phyloP scores from a whole-genome alignment of 2,113 vertebrate species.

The Cygnus buccinator region DNA sequence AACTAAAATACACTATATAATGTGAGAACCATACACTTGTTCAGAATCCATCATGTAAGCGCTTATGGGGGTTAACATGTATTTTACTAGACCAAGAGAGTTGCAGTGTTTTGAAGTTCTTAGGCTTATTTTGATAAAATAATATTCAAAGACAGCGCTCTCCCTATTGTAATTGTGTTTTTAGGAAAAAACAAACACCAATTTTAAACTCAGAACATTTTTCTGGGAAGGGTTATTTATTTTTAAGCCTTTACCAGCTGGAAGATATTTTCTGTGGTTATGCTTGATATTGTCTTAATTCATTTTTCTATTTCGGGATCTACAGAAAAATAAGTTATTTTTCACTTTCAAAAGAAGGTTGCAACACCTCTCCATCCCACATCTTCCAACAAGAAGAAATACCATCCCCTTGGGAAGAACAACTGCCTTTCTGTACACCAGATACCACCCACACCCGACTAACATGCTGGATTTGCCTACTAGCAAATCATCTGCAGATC shows the following conservation, averaged over 20 bases:
- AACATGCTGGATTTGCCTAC: background rate
- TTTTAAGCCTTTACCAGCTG: background rate
- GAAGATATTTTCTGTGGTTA: background rate
- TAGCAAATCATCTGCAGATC: background rate
- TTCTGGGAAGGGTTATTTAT: background rate
- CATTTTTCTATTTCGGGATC: background rate
- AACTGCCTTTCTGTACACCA: background rate
- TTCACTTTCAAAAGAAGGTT: background rate
- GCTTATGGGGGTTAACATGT: background rate
- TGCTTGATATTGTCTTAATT: background rate
- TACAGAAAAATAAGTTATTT: background rate
- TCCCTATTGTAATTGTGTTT: background rate
- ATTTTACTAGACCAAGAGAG: background rate
- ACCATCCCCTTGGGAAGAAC: background rate
- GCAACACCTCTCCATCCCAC: background rate
- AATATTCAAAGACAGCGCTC: background rate
- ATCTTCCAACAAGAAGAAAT: background rate
- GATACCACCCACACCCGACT: background rate
- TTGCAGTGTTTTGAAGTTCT: background rate
- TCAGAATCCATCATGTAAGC: background rate
- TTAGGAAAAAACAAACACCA: too few species aligned
- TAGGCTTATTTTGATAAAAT: background rate
- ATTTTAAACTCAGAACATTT: background rate
- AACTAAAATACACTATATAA: background rate
- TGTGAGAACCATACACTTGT: background rate